Evolutionary conservation across 2,888 invertebrate species (phyloP).

Genomic region (Cacoxenus indagator): DNA sequence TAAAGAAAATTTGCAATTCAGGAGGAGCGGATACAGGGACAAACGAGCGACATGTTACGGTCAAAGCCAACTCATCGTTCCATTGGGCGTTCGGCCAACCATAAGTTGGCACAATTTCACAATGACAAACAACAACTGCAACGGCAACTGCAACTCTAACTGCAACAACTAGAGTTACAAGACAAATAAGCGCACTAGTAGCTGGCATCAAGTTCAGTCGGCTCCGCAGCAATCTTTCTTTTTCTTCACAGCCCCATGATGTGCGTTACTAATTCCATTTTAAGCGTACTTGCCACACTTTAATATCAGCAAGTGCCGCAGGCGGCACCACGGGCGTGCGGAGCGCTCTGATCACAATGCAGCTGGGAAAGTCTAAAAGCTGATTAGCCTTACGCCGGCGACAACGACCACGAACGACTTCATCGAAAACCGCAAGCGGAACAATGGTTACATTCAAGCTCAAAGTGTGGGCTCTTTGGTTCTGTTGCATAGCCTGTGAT

Average conservation of each 20-base stretch:
- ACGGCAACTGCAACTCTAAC: background rate
- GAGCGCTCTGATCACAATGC: too few species aligned
- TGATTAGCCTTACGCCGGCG: too few species aligned
- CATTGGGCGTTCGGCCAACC: too few species aligned
- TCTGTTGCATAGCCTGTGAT: too few species aligned
- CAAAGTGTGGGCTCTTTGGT: too few species aligned
- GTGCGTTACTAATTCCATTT: background rate
- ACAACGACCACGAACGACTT: too few species aligned
- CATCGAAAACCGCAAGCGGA: too few species aligned
- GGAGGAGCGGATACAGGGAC: too few species aligned
- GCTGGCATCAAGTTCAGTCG: background rate
- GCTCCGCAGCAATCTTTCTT: background rate
- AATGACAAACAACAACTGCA: background rate
- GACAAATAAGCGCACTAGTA: background rate
- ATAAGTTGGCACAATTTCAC: background rate
- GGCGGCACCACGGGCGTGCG: background rate
- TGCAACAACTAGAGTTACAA: background rate
- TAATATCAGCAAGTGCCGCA: background rate
- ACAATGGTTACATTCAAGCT: too few species aligned
- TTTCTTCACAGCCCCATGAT: background rate
- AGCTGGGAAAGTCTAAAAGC: too few species aligned
- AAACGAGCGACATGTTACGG: background rate
- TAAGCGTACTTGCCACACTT: background rate
- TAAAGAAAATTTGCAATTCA: background rate
- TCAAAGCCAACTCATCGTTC: background rate